These are phyloP conservation scores for Bergia puertoricense DNA, from an alignment of 92 coral and sea anemone genomes.

Conservation along the genomic window DNA sequence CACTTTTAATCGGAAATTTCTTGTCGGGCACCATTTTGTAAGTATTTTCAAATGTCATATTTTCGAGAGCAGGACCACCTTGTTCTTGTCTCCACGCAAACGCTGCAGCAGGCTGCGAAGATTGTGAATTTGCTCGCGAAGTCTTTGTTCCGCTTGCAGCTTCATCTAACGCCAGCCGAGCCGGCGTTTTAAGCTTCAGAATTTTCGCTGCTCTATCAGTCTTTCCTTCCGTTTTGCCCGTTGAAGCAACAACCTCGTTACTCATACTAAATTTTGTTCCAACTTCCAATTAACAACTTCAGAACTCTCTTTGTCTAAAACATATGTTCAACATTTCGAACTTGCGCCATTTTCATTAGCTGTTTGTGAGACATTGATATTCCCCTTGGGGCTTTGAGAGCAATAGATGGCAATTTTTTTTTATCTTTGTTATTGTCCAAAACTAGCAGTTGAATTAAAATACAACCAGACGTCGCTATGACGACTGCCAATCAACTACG, in stretches of 20 bases:
- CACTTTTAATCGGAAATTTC: conserved; percentile 77
- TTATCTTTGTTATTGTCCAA: neutral
- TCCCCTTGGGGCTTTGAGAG: neutral
- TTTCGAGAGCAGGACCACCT: conserved; percentile 52
- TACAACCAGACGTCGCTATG: neutral
- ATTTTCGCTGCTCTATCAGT: conserved; percentile 71
- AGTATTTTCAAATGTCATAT: conserved; percentile 70
- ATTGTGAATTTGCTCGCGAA: conserved; percentile 36
- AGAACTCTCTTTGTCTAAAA: neutral
- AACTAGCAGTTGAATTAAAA: neutral
- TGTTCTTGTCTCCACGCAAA: conserved; percentile 65
- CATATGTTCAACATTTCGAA: too few relatives aligned
- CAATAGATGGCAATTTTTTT: neutral
- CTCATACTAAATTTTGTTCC: conserved; percentile 44
- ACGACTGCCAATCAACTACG: neutral
- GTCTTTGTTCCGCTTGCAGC: conserved; percentile 31
- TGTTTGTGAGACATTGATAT: neutral
- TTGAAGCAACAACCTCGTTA: conserved; percentile 17
- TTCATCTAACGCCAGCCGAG: conserved; percentile 42
- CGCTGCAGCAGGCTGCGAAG: conserved; percentile 53
- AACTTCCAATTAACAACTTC: neutral
- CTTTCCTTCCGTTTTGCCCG: conserved; percentile 44
- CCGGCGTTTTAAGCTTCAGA: conserved; percentile 54
- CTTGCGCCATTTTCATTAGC: neutral
- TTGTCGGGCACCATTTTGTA: conserved; percentile 77